Evolutionary conservation across 2,113 vertebrate species (phyloP), one percentile per base, ranked within the genome.

Genomic region (Ageneiosus marmoratus): DNA sequence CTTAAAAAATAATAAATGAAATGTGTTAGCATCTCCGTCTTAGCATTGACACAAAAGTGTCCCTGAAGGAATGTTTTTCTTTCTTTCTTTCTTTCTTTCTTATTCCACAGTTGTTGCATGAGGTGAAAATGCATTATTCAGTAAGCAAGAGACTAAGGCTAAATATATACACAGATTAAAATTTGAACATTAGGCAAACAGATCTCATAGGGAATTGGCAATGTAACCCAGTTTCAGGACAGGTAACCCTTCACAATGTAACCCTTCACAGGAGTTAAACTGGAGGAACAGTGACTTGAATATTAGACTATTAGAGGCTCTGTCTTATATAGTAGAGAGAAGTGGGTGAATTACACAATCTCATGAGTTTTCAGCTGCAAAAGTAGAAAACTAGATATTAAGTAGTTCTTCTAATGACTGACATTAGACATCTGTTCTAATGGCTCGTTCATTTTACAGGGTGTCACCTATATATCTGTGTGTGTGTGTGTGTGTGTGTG

Each of bases 91-190:
- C n/a, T 46, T 58, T 62, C 20, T 41, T 29, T 53, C 41, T 12
- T 27, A 91, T 89, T 84, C 89, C 91, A 88, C 89, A 88, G 81
- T 86, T 90, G 90, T 91, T 22, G 20, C 65, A 24, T 84, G 90
- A 85, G 85, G 80, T 86, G 55, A 44, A 76, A 82, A 81, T 90
- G 81, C 90, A 92, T 93, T 91, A 92, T 92, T 93, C 81, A 94
- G 88, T 91, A 86, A 83, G 63, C 18, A 87, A 86, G 90, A 88
- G 86, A 85, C 55, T n/a, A 90, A 86, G 82, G 89, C 92, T 93
- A 93, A 92, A 92, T 91, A 91, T 93, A 93, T 93, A 93, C 92
- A 93, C 92, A 93, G 90, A 93, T 93, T 93, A 91, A 91, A 93
- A 89, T 92, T 93, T 91, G 86, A 93, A 89, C 90, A 89, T 92